Evolutionary conservation across 2,888 invertebrate species (phyloP).

Genomic region (Linyphia triangularis): DNA sequence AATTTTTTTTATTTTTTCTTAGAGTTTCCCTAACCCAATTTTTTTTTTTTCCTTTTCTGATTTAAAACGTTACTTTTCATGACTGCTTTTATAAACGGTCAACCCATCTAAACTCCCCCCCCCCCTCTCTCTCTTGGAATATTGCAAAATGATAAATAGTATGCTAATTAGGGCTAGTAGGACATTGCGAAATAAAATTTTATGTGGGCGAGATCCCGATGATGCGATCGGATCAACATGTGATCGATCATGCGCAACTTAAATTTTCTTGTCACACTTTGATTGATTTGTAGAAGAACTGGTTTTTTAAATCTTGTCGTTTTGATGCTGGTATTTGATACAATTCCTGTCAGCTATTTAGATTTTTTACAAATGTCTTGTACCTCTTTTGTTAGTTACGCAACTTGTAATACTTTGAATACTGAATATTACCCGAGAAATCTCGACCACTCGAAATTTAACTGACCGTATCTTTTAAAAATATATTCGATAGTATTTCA

Average conservation of each 20-base stretch:
- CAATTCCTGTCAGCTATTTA: too few species aligned
- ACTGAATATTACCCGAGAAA: too few species aligned
- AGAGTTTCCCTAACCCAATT: slow-evolving; percentile 4
- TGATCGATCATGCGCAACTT: not conserved
- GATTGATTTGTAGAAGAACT: not conserved
- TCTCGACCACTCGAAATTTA: too few species aligned
- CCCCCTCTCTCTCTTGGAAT: not conserved
- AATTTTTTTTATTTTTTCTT: too few species aligned
- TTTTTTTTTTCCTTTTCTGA: not conserved
- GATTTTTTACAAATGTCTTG: too few species aligned
- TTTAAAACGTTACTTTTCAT: not conserved
- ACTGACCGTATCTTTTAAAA: too few species aligned
- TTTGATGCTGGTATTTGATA: too few species aligned
- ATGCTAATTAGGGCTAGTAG: not conserved
- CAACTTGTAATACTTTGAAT: too few species aligned
- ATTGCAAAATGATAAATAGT: not conserved
- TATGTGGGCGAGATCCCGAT: not conserved
- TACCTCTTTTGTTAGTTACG: too few species aligned
- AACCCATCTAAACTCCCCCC: not conserved
- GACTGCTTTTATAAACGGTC: not conserved
- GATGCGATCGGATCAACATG: not conserved
- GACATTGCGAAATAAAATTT: not conserved
- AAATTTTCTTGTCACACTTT: not conserved
- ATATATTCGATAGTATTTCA: too few species aligned
- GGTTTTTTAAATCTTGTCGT: too few species aligned